Percentiles rank a stretch among this genome's conserved stretches.
These are phyloP conservation scores for Helogale parvula DNA, from an alignment of 2,113 vertebrate species.

Conservation along the genomic window DNA sequence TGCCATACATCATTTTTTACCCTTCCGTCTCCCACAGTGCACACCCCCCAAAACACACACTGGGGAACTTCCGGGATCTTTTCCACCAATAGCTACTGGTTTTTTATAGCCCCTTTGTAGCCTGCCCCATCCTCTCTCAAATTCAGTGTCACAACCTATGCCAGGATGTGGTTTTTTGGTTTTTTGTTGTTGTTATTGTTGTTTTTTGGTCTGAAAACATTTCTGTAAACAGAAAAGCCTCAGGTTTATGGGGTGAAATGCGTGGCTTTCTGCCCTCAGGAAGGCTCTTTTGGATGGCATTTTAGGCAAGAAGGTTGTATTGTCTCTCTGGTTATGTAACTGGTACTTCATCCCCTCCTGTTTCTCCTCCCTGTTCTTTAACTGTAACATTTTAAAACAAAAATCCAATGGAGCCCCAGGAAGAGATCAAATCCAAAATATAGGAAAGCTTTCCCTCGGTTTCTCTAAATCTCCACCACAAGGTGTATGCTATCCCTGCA, in stretches of 20 bases:
- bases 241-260: neutral
- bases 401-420: neutral
- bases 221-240: neutral
- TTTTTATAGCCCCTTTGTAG: neutral
- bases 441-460: neutral
- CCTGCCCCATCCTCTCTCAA: neutral
- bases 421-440: neutral
- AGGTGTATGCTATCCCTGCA: neutral
- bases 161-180: neutral
- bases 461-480: neutral
- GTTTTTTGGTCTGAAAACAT: neutral
- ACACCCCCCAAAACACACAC: fast-evolving
- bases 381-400: neutral
- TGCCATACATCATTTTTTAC: neutral
- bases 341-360: neutral
- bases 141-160: neutral
- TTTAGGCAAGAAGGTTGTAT: neutral
- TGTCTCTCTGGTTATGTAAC: neutral
- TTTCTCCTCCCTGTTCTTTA: neutral
- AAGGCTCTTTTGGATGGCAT: neutral
- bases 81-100: neutral
- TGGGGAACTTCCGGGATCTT: neutral
- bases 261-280: neutral
- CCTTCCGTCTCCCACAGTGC: neutral
- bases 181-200: neutral